Evolutionary conservation across 2,113 vertebrate genomes (phyloP).

Genomic region (Spea multiplicata): DNA sequence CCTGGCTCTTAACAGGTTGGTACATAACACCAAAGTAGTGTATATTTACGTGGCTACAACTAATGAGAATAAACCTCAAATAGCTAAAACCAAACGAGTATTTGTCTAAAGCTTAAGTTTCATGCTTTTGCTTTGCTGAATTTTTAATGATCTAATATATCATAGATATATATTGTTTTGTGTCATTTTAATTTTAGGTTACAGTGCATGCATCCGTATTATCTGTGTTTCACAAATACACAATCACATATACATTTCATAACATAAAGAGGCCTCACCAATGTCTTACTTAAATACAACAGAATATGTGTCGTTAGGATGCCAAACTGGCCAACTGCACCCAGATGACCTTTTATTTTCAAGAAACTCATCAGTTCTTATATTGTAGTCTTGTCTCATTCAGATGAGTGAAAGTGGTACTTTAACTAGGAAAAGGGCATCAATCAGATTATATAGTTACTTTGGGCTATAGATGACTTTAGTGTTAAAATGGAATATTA

Average conservation of each 20-base stretch:
- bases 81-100: too few relatives aligned
- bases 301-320: not conserved
- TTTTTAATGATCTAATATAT: too few relatives aligned
- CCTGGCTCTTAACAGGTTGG: too few relatives aligned
- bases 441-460: not conserved
- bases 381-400: not conserved
- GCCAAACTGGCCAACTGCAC: not conserved
- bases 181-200: too few relatives aligned
- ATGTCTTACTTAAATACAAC: not conserved
- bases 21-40: too few relatives aligned
- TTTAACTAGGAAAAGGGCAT: conserved; percentile 49
- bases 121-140: too few relatives aligned
- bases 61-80: too few relatives aligned
- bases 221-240: not conserved
- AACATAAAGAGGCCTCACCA: not conserved
- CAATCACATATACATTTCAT: not conserved
- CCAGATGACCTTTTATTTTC: conserved; percentile 36
- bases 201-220: not conserved
- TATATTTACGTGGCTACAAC: too few relatives aligned
- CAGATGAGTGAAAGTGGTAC: conserved; percentile 21
- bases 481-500: not conserved
- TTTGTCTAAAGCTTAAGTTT: too few relatives aligned
- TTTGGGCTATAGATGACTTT: conserved; percentile 51
- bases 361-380: conserved; percentile 21
- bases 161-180: too few relatives aligned